Evolutionary conservation across 2,888 invertebrate species (phyloP), one percentile per base, ranked within the genome.

Genomic region (Scelioninae gen. 1): DNA sequence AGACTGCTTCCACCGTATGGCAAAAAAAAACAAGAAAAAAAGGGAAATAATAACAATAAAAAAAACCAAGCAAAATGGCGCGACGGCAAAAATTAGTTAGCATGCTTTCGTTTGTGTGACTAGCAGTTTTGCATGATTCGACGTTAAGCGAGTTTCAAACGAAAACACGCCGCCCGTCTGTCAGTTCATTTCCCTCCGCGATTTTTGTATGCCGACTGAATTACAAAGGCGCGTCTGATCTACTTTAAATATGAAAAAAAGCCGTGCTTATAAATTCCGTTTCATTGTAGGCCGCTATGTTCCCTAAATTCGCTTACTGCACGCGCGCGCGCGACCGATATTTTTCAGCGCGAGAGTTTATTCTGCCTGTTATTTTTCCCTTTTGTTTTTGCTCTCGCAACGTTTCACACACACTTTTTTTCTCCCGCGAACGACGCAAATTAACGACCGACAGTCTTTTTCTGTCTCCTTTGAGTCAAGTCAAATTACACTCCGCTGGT

Each of bases 161-260:
- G 63, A 78, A 82, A 74, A 74, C 74, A 74, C 69, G 68, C 65
- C 72, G 78, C n/a, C n/a, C 58, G 69, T 49, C 72, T 72, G 79
- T 79, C 79, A 76, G 75, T 78, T 72, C 75, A 69, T 79, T 83
- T 74, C 68, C 69, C 68, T 62, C 68, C 56, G 53, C 69, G 71
- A 82, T 71, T 82, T 80, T 80, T 66, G 60, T 79, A 79, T 65
- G 76, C 75, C 62, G 63, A 63, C 68, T 75, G 75, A 75, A 83
- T 75, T 83, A 83, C 78, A 83, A 79, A 83, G 75, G 45, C 78
- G 69, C 78, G 71, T 66, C 78, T 78, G 78, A 79, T 78, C 78
- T 78, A 79, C 83, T 83, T 83, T 83, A 75, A 78, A 83, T 83
- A 74, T 79, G 69, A 75, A 76, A 74, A 71, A 77, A 82, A 74